Evolutionary conservation across 1,140 invertebrate genomes (phyloP).

Genomic region (Araneus ventricosus): DNA sequence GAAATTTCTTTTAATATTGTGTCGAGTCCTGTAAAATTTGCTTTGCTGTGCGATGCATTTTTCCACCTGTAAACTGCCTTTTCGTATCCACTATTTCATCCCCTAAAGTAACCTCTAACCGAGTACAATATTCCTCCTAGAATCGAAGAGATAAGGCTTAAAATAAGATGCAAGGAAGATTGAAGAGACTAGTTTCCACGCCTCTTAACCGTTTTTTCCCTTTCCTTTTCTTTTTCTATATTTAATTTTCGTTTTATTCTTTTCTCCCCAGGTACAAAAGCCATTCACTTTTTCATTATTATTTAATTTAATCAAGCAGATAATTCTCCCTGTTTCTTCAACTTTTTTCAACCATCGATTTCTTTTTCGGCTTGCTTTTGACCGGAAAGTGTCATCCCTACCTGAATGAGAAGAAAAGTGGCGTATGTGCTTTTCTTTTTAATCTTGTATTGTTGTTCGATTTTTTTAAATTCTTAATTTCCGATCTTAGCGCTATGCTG

Average conservation of each 20-base stretch:
- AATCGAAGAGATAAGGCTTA: slow-evolving; percentile 39
- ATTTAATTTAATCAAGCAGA: slow-evolving; percentile 70
- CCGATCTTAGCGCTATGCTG: too few relatives aligned
- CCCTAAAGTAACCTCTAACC: not conserved
- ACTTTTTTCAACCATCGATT: not conserved
- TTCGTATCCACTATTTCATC: not conserved
- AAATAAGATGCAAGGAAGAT: slow-evolving; percentile 63
- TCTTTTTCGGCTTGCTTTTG: slow-evolving; percentile 1
- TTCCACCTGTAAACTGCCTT: not conserved
- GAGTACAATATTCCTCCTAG: slow-evolving; percentile 38
- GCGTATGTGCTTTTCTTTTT: not conserved
- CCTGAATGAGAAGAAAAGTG: not conserved
- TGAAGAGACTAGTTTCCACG: slow-evolving; percentile 49
- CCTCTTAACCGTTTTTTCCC: slow-evolving; percentile 6
- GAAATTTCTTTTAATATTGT: too few relatives aligned
- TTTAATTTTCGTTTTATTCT: slow-evolving; percentile 34
- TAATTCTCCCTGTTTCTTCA: slow-evolving; percentile 42
- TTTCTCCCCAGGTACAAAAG: slow-evolving; percentile 35
- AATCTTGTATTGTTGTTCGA: not conserved
- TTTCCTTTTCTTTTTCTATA: not conserved
- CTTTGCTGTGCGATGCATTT: not conserved
- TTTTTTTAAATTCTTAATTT: too few relatives aligned
- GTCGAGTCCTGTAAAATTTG: too few relatives aligned
- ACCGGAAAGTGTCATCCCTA: not conserved
- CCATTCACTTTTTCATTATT: slow-evolving; percentile 43